phyloP scores from a whole-genome alignment of 2,888 invertebrate genomes.

The Acrobasis repandana region DNA sequence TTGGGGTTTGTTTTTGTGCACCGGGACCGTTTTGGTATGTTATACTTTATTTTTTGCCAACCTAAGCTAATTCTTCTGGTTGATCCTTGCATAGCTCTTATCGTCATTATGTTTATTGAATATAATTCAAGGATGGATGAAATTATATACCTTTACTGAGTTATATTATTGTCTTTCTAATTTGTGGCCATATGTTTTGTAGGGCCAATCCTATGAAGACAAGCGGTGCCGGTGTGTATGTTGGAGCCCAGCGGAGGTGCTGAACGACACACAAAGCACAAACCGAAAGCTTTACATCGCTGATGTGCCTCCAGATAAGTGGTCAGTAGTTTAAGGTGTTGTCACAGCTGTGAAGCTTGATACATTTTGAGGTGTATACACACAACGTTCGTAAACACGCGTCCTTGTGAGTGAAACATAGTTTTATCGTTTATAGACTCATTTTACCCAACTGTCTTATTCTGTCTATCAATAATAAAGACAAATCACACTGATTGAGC shows the following conservation, averaged over 20 bases:
- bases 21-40: constrained; percentile 10
- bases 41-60: neutral
- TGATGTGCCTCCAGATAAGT: constrained; percentile 89
- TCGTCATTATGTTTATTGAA: neutral
- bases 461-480: too few species aligned
- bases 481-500: too few species aligned
- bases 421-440: too few species aligned
- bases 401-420: too few species aligned
- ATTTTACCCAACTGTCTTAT: too few species aligned
- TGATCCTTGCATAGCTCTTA: neutral
- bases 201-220: constrained; percentile 84
- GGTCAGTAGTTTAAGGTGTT: constrained; percentile 72
- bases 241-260: constrained; percentile 87
- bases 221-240: constrained; percentile 92
- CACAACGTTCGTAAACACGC: too few species aligned
- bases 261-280: constrained; percentile 71
- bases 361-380: too few species aligned
- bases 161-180: neutral
- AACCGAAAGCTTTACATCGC: constrained; percentile 87
- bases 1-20: neutral
- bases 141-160: too few species aligned
- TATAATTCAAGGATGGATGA: neutral
- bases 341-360: too few species aligned
- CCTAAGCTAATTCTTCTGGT: neutral
- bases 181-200: constrained; percentile 16